Evolutionary conservation across 2,797 vertebrate genomes (phyloP), one percentile per base, ranked within the genome.

Genomic region (Anolis apletophallus): DNA sequence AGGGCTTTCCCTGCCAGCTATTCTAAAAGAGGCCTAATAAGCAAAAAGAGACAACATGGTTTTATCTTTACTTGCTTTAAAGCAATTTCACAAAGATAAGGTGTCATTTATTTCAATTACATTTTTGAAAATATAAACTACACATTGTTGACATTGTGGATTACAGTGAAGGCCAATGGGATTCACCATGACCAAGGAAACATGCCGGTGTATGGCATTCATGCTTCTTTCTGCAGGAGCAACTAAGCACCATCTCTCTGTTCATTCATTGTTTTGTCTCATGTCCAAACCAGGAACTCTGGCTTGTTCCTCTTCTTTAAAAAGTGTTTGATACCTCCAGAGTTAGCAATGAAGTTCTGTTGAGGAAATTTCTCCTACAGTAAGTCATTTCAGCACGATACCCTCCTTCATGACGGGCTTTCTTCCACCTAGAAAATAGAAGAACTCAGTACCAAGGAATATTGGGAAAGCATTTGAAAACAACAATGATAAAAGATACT

Each of bases 361-460:
- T 99, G 36, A 99, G 97, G 89, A 99, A 99, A 94, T 98, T 96
- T 88, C 96, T 98, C 92, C 97, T 97, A 88, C 98, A 99, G 0
- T 97, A 99, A 6, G 94, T 93, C 93, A 97, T 96, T 95, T 99
- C 98, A 72, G 96, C 92, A 91, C 96, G 96, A 79, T 88, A 96
- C 0, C 98, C 98, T 0, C 98, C 98, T n/a, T 99, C 98, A 5
- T 89, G 91, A 80, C 93, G 95, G 1, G 97, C 96, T 74, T 92
- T 97, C 92, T 97, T 98, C 98, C 99, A 99, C 64, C 99, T 99
- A 85, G 17, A 11, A 93, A 89, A 73, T 76, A 14, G 75, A 79
- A 86, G 1, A 89, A 80, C 2, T 73, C 11, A n/a, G 21, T 50
- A 19, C 59, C 40, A 29, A 36, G 26, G 40, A 75, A 74, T 57